Conservation (phyloP, 2,113 vertebrate genomes). For the Passer montanus region DNA sequence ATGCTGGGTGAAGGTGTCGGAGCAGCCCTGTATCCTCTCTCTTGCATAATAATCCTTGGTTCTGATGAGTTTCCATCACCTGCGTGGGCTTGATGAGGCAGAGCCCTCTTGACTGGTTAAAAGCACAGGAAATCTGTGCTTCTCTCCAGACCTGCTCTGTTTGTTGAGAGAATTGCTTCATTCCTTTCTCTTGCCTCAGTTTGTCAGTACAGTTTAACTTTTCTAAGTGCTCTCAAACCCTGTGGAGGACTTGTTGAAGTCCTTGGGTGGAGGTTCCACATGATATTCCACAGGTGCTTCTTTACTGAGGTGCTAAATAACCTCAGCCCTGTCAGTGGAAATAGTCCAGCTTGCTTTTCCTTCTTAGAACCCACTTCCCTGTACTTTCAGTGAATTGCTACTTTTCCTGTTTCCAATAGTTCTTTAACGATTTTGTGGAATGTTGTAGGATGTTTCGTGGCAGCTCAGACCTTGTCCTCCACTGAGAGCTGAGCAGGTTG, state of each 20-base stretch:
- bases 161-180: not conserved
- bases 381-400: not conserved
- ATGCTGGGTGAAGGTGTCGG: not conserved
- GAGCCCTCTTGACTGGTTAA: not conserved
- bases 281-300: not conserved
- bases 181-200: not conserved
- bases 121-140: constrained; percentile 32
- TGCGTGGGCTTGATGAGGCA: constrained; percentile 32
- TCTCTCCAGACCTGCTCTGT: not conserved
- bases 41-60: constrained; percentile 29
- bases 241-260: not conserved
- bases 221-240: not conserved
- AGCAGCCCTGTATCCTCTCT: constrained; percentile 6
- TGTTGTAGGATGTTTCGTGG: not conserved
- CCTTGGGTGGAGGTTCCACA: not conserved
- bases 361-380: not conserved
- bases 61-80: constrained; percentile 33
- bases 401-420: not conserved
- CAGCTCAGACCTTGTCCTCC: not conserved
- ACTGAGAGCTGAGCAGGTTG: not conserved
- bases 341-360: not conserved
- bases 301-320: not conserved
- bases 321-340: not conserved
- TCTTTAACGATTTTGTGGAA: not conserved
- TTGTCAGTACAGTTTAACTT: not conserved